phyloP scores from a whole-genome alignment of 2,797 vertebrate species.

The Liparis tanakae region DNA sequence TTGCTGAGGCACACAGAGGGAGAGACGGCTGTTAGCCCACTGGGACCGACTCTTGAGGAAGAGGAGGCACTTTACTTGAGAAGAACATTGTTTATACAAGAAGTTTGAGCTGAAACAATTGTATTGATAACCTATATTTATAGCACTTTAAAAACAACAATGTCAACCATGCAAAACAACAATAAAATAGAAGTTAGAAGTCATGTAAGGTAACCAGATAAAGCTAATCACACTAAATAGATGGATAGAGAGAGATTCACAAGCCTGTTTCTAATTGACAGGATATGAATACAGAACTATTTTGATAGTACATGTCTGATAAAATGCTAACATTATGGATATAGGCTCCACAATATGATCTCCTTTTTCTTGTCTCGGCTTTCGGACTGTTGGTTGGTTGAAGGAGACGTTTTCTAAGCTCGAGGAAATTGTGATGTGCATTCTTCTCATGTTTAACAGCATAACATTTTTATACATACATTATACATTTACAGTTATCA shows the following conservation, averaged over 20 bases:
- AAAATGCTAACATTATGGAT: background rate
- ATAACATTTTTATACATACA: too few species aligned
- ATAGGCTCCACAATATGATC: background rate
- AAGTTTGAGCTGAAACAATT: background rate
- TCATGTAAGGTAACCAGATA: background rate
- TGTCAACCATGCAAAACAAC: background rate
- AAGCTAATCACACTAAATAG: background rate
- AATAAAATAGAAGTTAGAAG: background rate
- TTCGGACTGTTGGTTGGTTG: background rate
- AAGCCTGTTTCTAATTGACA: background rate
- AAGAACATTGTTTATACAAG: background rate
- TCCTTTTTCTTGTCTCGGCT: background rate
- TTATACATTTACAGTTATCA: too few species aligned
- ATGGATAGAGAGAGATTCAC: background rate
- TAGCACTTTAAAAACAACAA: background rate
- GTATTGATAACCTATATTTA: too few species aligned
- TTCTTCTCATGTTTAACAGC: background rate
- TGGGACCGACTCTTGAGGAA: background rate
- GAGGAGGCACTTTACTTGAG: background rate
- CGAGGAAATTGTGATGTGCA: background rate
- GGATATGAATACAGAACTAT: background rate
- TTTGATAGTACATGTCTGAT: background rate
- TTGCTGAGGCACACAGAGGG: conserved; percentile 84
- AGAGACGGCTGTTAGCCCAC: background rate
- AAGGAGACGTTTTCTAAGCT: background rate